phyloP scores from a whole-genome alignment of 1,140 invertebrate genomes.

The Euwallacea similis region DNA sequence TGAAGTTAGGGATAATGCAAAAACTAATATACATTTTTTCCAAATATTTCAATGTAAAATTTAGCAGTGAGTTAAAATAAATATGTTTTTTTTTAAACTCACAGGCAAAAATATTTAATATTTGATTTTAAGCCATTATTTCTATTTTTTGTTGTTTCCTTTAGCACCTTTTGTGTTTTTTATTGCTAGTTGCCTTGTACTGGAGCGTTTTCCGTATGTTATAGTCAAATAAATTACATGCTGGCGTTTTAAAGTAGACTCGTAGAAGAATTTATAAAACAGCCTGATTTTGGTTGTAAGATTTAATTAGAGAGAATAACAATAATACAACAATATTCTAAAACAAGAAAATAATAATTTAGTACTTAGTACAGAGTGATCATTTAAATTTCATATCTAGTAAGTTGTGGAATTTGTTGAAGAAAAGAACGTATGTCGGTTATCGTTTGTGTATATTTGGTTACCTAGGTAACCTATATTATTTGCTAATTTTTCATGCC shows the following conservation, averaged over 20 bases:
- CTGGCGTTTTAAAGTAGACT: background rate
- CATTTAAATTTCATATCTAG: no score
- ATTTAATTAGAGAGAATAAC: background rate
- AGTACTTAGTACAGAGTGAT: no score
- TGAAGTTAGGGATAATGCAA: no score
- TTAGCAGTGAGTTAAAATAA: no score
- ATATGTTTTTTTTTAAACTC: background rate
- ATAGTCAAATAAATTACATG: background rate
- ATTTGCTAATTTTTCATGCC: no score
- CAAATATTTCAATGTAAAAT: no score
- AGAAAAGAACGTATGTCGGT: no score
- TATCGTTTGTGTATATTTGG: no score
- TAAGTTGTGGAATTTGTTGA: no score
- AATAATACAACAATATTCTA: conserved; percentile 7
- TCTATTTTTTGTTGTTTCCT: conserved; percentile 5
- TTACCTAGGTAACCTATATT: no score
- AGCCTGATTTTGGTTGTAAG: background rate
- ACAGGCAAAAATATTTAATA: conserved; percentile 7
- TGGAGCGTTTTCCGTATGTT: background rate
- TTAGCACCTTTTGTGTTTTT: background rate
- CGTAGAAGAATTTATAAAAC: background rate
- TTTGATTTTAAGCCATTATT: conserved; percentile 5
- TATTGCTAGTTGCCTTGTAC: background rate
- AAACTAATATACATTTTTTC: no score
- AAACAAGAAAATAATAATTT: conserved; percentile 16